These are phyloP conservation scores for Alviniconcha strummeri DNA, from an alignment of 2,888 invertebrate genomes.

Conservation along the genomic window DNA sequence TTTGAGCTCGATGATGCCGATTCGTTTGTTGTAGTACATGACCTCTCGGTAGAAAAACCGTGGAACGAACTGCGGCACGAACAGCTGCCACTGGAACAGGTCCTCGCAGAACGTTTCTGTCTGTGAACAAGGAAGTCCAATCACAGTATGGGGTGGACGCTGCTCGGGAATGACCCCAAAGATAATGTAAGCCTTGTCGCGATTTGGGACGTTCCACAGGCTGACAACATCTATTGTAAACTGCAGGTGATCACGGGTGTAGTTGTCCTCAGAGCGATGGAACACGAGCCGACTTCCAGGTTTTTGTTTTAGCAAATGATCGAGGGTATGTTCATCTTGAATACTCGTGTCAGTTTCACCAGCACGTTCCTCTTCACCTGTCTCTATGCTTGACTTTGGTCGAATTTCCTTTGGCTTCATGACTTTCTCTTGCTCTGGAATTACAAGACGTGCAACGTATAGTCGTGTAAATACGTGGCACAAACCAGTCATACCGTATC, in stretches of 20 bases:
- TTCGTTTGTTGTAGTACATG: constrained; percentile 27
- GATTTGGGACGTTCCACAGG: constrained; percentile 49
- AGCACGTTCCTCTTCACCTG: neutral
- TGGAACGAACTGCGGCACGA: constrained; percentile 35
- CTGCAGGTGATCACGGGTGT: constrained; percentile 29
- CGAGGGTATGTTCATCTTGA: neutral
- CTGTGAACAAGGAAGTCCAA: constrained; percentile 20
- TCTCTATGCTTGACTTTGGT: too few relatives aligned
- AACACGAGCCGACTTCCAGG: constrained; percentile 32
- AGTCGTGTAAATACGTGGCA: neutral
- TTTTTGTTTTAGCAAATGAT: constrained; percentile 30
- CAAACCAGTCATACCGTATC: neutral
- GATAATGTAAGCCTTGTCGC: constrained; percentile 38
- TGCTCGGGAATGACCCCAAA: constrained; percentile 36
- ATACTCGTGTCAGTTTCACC: neutral
- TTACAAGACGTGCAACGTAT: too few relatives aligned
- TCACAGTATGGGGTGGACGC: constrained; percentile 23
- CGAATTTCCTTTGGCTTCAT: too few relatives aligned
- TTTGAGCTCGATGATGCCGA: constrained; percentile 39
- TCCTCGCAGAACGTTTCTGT: constrained; percentile 30
- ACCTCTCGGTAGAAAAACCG: constrained; percentile 30
- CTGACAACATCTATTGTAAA: constrained; percentile 43
- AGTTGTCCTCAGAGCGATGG: constrained; percentile 30
- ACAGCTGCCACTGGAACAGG: constrained; percentile 30
- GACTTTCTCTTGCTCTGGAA: neutral